phyloP scores from a whole-genome alignment of 2,113 vertebrate species.

The Anthoscopus minutus region DNA sequence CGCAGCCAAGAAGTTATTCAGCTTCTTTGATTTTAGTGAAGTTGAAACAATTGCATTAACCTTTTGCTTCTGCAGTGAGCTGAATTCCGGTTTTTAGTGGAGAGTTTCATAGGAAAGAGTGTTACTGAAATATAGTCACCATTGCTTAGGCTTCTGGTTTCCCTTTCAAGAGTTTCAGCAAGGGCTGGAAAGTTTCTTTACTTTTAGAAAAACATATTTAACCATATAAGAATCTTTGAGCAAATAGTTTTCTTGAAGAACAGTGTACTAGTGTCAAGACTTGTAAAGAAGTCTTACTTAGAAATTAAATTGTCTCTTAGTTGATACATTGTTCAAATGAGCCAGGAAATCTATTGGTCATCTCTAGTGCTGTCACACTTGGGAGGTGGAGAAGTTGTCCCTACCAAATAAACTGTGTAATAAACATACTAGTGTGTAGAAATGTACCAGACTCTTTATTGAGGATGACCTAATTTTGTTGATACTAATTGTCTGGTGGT shows the following conservation, averaged over 20 bases:
- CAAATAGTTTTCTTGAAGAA: neutral
- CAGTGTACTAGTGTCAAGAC: neutral
- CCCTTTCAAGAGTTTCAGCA: neutral
- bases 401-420: neutral
- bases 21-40: neutral
- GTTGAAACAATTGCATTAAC: neutral
- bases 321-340: neutral
- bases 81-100: neutral
- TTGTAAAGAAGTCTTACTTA: neutral
- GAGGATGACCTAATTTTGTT: neutral
- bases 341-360: neutral
- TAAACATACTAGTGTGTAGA: neutral
- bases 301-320: neutral
- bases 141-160: neutral
- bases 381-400: neutral
- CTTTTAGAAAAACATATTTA: neutral
- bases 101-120: neutral
- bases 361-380: neutral
- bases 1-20: neutral
- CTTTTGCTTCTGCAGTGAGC: neutral
- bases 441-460: neutral
- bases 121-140: neutral
- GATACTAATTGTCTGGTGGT: neutral
- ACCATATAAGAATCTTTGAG: neutral
- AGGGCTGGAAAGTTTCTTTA: neutral